Percentiles rank a stretch among this genome's conserved stretches.
phyloP scores from a whole-genome alignment of 2,113 vertebrate species.

The Rhinolophus sinicus region DNA sequence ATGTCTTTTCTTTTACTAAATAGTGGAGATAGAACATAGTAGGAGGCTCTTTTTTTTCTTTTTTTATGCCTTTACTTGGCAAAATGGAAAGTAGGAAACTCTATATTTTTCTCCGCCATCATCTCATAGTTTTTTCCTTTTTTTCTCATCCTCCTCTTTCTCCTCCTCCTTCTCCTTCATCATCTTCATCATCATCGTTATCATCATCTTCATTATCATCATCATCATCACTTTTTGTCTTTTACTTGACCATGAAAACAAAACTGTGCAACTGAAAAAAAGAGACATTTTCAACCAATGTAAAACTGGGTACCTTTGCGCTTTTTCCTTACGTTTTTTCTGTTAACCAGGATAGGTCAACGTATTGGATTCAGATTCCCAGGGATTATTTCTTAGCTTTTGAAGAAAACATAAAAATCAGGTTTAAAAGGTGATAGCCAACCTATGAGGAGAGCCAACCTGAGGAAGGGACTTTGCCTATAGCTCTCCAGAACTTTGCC shows the following conservation, averaged over 20 bases:
- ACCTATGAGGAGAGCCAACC: neutral
- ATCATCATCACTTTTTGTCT: neutral
- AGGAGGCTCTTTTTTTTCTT: too few relatives aligned
- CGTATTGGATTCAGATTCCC: neutral
- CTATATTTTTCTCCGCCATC: neutral
- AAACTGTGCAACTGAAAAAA: neutral
- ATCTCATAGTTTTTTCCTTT: neutral
- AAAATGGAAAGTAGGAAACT: neutral
- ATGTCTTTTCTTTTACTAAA: neutral
- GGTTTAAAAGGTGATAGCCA: neutral
- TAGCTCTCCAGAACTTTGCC: neutral
- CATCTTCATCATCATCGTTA: neutral
- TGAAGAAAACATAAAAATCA: neutral
- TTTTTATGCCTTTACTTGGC: neutral
- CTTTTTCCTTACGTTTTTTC: constrained; percentile 45
- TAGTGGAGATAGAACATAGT: neutral
- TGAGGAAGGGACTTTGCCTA: neutral
- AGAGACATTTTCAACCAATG: neutral
- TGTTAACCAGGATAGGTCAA: neutral
- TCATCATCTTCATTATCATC: neutral
- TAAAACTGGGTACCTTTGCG: neutral
- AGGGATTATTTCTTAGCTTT: neutral
- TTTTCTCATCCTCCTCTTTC: neutral
- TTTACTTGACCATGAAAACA: neutral
- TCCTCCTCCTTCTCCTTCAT: too few relatives aligned